phyloP scores from a whole-genome alignment of 2,797 vertebrate genomes.

The Thripadectes ignobilis region DNA sequence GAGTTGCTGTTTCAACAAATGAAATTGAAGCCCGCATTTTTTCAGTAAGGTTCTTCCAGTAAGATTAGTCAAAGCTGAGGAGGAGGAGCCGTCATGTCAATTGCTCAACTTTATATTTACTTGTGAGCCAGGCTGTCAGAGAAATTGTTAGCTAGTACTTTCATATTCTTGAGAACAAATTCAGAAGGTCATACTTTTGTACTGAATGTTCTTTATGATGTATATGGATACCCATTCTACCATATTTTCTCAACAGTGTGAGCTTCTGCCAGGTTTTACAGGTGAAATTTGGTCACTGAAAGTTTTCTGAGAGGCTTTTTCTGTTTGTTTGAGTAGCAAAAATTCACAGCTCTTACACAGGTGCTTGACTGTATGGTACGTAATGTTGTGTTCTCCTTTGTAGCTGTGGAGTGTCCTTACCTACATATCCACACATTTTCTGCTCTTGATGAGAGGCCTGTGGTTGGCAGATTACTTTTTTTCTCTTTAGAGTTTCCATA shows the following conservation, averaged over 20 bases:
- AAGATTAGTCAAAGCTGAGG: neutral
- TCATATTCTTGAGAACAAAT: neutral
- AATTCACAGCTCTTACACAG: neutral
- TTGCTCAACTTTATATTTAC: neutral
- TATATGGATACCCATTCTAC: neutral
- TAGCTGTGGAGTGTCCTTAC: neutral
- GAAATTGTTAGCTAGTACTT: neutral
- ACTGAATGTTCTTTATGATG: neutral
- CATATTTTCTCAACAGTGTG: neutral
- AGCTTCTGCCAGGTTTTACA: neutral
- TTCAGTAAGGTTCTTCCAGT: neutral
- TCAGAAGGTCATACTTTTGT: neutral
- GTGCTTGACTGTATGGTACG: neutral
- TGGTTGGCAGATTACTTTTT: neutral
- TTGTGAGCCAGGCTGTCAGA: neutral
- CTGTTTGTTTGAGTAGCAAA: neutral
- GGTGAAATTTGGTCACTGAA: neutral
- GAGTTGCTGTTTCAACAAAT: neutral
- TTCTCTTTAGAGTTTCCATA: neutral
- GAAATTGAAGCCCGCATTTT: neutral
- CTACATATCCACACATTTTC: neutral
- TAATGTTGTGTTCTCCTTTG: neutral
- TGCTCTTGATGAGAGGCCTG: neutral
- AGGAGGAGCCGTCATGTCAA: neutral
- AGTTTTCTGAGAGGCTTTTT: neutral